Base-by-base conservation (phyloP, 2,797 vertebrate species). In the Scleropages formosus region DNA sequence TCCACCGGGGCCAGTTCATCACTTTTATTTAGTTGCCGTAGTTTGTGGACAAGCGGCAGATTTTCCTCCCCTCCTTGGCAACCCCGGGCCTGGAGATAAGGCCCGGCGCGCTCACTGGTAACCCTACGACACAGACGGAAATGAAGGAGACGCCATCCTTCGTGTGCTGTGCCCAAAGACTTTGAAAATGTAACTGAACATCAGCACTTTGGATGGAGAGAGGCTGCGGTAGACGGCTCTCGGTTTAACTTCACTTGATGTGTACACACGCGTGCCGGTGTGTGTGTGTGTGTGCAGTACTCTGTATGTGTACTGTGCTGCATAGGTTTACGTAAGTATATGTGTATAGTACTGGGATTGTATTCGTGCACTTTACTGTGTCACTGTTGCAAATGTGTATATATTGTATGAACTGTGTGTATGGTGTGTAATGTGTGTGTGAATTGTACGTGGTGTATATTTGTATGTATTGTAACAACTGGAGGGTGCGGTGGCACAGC, bases 1-100 rank as follows among this genome's bases (percentile, higher is more conserved):
- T 91, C 84, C 85, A 80, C 84, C 78, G 78, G 76, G 75, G 76
- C 80, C 80, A 31, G 60, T 74, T 47, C 31, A 61, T 69, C 53
- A 26, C 88, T 88, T 87, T 87, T 75, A 82, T 85, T 76, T 86
- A 85, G 84, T 84, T 72, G 66, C 44, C 27, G 26, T 58, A 70
- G 65, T 70, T 75, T 69, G 39, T 47, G 66, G 53, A 62, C 10
- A 26, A 67, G 63, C 58, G 62, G 62, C 51, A 64, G 27, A 56
- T 59, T 46, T 60, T 27, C 67, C 13, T 24, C 31, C 53, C 27
- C 8, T 66, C 64, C 26, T 64, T 39, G 8, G 44, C 22, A 46
- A 24, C 39, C 20, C 69, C 65, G 47, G 22, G 65, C 79, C 77
- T 72, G 64, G 77, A 89, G 89, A 91, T 92, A 89, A 90, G 88